phyloP scores from a whole-genome alignment of 2,888 invertebrate genomes.

The Torymus aiolomorphi region DNA sequence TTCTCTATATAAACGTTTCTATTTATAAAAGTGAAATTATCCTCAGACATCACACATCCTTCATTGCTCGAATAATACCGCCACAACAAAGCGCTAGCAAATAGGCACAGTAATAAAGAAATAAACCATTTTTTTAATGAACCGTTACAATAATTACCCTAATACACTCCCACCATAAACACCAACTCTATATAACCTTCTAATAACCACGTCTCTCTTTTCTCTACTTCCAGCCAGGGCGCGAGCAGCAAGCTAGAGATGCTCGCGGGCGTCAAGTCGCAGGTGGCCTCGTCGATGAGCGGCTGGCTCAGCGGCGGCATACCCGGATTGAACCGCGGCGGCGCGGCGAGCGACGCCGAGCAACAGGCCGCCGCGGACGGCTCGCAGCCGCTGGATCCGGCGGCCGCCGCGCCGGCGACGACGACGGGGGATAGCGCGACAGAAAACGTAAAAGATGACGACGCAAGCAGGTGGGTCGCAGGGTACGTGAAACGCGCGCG shows the following conservation, averaged over 20 bases:
- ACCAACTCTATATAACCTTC: too few species aligned
- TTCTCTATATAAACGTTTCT: too few species aligned
- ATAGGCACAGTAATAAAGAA: too few species aligned
- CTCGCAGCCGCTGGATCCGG: conserved; percentile 47
- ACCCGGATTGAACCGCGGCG: conserved; percentile 82
- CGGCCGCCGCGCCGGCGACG: conserved; percentile 53
- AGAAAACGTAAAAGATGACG: conserved; percentile 83
- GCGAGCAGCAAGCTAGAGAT: conserved; percentile 83
- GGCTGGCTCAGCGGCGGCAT: conserved; percentile 89
- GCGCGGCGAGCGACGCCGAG: conserved; percentile 63
- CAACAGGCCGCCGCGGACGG: conserved; percentile 66
- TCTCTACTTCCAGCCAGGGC: conserved; percentile 82
- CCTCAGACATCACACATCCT: too few species aligned
- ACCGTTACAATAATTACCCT: too few species aligned
- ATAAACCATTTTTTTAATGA: too few species aligned
- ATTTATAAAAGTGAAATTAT: too few species aligned
- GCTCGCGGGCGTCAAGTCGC: conserved; percentile 90
- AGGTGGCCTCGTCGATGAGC: conserved; percentile 79
- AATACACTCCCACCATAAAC: too few species aligned
- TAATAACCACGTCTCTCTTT: background rate
- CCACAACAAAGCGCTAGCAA: too few species aligned
- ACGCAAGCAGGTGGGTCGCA: conserved; percentile 81
- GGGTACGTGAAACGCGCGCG: conserved; percentile 63
- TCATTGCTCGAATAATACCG: too few species aligned
- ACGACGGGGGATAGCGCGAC: conserved; percentile 56